Conservation (phyloP, 2,797 vertebrate species). For the Fundulus diaphanus region DNA sequence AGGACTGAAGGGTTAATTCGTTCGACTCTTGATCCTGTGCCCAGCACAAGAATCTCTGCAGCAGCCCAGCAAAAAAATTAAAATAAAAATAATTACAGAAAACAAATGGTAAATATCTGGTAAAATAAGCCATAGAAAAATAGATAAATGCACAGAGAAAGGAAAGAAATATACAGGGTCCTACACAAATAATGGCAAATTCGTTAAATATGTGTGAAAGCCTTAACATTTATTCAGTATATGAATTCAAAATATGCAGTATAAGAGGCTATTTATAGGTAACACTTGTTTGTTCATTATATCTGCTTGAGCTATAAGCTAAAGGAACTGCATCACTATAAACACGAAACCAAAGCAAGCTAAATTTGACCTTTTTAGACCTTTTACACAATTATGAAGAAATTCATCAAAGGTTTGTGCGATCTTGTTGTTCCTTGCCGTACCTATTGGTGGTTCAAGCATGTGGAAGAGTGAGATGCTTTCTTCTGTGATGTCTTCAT, state of each 20-base stretch:
- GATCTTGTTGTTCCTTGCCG: background rate
- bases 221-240: background rate
- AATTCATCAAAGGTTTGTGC: background rate
- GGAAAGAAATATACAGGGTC: background rate
- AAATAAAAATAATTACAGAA: background rate
- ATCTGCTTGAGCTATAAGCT: background rate
- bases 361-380: background rate
- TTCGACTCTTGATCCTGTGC: constrained; percentile 87
- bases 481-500: constrained; percentile 87
- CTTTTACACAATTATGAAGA: too few species aligned
- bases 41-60: constrained; percentile 94
- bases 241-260: background rate
- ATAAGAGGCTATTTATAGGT: background rate
- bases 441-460: constrained; percentile 91
- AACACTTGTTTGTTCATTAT: background rate
- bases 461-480: constrained; percentile 93
- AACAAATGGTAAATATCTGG: background rate
- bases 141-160: background rate
- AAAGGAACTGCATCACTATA: background rate
- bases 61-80: constrained; percentile 1
- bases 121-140: background rate
- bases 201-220: background rate
- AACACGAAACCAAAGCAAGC: background rate
- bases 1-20: constrained; percentile 80
- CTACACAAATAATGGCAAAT: background rate